Percentiles rank a stretch among this genome's conserved stretches.
Conservation (phyloP, 2,113 vertebrate species). For the Aspiorhynchus laticeps region DNA sequence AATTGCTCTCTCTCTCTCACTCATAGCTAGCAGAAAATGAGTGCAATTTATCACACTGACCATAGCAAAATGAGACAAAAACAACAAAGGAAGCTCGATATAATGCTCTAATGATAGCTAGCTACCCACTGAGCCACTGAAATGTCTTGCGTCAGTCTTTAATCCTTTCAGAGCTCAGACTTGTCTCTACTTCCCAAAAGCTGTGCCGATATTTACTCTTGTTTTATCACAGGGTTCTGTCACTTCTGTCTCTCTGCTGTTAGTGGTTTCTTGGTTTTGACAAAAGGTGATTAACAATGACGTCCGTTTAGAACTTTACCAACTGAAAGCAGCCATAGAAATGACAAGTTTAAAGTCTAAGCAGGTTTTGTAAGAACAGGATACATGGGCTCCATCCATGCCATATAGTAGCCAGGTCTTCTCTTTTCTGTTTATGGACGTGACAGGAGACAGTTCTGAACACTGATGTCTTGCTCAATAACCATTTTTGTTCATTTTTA, state of each 20-base stretch:
- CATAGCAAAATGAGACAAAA: neutral
- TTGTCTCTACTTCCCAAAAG: neutral
- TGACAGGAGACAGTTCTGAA: neutral
- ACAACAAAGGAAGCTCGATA: neutral
- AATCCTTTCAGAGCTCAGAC: neutral
- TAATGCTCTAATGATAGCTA: neutral
- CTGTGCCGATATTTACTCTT: neutral
- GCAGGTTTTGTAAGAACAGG: neutral
- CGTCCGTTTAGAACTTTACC: neutral
- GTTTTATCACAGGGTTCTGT: neutral
- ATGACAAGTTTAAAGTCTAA: neutral
- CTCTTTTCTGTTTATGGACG: neutral
- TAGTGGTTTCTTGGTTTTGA: neutral
- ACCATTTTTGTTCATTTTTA: neutral
- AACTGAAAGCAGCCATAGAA: neutral
- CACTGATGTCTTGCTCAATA: neutral
- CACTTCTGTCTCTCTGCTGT: neutral
- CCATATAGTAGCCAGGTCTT: neutral
- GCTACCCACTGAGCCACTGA: neutral
- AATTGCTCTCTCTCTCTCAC: neutral
- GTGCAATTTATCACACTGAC: neutral
- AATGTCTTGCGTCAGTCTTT: neutral
- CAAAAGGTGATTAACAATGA: neutral
- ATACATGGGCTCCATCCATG: neutral
- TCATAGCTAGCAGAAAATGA: neutral